Evolutionary conservation across 2,888 invertebrate species (phyloP), one percentile per base, ranked within the genome.

Genomic region (Bhutanitis thaidina): DNA sequence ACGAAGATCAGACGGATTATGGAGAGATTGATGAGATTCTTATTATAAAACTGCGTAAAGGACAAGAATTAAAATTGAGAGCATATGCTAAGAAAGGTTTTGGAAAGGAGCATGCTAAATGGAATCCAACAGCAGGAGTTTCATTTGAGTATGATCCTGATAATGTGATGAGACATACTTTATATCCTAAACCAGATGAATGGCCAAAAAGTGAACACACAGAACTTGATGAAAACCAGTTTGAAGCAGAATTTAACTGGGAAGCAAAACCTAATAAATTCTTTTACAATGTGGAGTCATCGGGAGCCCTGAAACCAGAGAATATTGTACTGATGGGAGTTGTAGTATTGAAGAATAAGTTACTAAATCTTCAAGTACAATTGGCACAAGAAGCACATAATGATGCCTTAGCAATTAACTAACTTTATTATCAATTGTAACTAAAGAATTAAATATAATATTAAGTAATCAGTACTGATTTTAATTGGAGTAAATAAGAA

Each of bases 141-240:
- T 95, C 96, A 45, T 99, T 99, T 83, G 99, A 99, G 81, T 99
- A 99, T 86, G 99, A 99, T 86, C 99, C 99, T 0, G 99, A 99
- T 74, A 99, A 99, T 88, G 90, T 95, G 0, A 95, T 99, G 93
- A 91, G 97, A 35, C 99, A 99, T 72, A 99, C 99, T 1, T 89
- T 98, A 30, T 98, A 91, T 66, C 98, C 98, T 0, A 98, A 97
- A 76, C 98, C 98, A 2, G 98, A 98, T 69, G 98, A 99, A 81
- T 99, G 99, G 98, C 99, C 98, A 0, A 98, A 98, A 80, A 98
- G 98, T 85, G 98, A 99, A 90, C 97, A 97, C 75, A 94, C 96
- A 8, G 97, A 98, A 79, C 80, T 98, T 12, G 96, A 96, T 58
- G 98, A 98, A 67, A 96, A 96, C 71, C 95, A 96, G 77, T 95